Conservation (phyloP, 2,888 invertebrate genomes). For the Zhengitettix transpicula region DNA sequence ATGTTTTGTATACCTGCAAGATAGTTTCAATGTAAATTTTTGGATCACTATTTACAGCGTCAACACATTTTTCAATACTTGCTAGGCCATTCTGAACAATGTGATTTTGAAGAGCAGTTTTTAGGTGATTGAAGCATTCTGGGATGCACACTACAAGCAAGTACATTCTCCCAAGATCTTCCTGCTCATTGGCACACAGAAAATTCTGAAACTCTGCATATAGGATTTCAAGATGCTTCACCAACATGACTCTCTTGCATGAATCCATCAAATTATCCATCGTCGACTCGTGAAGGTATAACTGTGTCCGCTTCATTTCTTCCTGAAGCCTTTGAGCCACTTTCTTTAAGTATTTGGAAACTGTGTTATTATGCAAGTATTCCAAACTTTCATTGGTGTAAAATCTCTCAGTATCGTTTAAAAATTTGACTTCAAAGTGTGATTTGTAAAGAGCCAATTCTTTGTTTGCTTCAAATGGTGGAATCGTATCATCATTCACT, state of each 20-base stretch:
- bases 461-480: no score
- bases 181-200: constrained; percentile 83
- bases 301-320: constrained; percentile 81
- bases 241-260: constrained; percentile 87
- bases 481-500: no score
- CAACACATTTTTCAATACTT: constrained; percentile 66
- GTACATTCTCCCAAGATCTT: constrained; percentile 90
- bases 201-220: constrained; percentile 88
- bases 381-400: constrained; percentile 88
- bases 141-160: constrained; percentile 78
- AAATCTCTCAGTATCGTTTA: constrained; percentile 87
- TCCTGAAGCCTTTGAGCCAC: constrained; percentile 75
- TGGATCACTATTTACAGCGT: constrained; percentile 91
- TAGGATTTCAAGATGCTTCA: constrained; percentile 89
- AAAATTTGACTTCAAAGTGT: constrained; percentile 89
- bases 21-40: constrained; percentile 94
- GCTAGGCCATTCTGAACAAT: constrained; percentile 80
- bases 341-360: constrained; percentile 90
- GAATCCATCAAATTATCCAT: constrained; percentile 73
- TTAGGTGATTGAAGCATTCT: constrained; percentile 78
- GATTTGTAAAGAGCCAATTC: constrained; percentile 22
- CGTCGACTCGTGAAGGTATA: constrained; percentile 90
- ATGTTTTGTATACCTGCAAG: constrained; percentile 91
- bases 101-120: constrained; percentile 77
- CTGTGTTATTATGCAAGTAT: constrained; percentile 84